phyloP scores from a whole-genome alignment of 2,888 invertebrate genomes.

The Acleris laterana region DNA sequence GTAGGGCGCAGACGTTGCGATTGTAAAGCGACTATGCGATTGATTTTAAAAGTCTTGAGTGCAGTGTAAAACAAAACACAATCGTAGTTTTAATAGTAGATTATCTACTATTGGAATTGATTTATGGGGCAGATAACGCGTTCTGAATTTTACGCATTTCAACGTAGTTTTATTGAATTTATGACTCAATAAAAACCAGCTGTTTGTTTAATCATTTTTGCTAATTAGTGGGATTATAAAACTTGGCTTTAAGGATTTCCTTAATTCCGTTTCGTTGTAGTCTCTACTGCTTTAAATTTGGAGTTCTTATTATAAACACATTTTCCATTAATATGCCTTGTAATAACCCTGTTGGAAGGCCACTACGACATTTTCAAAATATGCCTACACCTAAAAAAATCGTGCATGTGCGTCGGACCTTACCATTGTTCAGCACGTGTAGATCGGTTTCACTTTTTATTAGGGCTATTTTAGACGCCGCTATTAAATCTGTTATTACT shows the following conservation, averaged over 20 bases:
- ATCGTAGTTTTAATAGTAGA: not conserved
- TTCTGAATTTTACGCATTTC: not conserved
- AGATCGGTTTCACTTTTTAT: slow-evolving; percentile 56
- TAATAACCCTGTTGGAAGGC: no score
- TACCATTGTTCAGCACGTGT: slow-evolving; percentile 22
- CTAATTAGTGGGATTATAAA: slow-evolving; percentile 28
- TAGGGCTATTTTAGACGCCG: slow-evolving; percentile 50
- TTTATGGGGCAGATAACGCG: not conserved
- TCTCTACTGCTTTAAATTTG: slow-evolving; percentile 4
- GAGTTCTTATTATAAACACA: not conserved
- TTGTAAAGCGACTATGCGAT: no score
- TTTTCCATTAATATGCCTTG: no score
- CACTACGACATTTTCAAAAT: no score
- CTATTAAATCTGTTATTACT: slow-evolving; percentile 44
- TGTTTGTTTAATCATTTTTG: slow-evolving; percentile 11
- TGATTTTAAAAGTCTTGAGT: no score
- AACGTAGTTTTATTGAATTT: slow-evolving; percentile 8
- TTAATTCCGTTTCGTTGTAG: slow-evolving; percentile 8
- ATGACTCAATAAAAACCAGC: slow-evolving; percentile 11
- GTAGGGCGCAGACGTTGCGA: slow-evolving; percentile 2
- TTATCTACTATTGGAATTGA: not conserved
- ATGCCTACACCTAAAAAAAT: slow-evolving; percentile 2
- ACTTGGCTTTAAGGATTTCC: slow-evolving; percentile 26
- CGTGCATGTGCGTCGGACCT: slow-evolving; percentile 17
- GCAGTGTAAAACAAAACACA: not conserved